Evolutionary conservation across 2,888 invertebrate species (phyloP).

Genomic region (Kryphioiulus occultus): DNA sequence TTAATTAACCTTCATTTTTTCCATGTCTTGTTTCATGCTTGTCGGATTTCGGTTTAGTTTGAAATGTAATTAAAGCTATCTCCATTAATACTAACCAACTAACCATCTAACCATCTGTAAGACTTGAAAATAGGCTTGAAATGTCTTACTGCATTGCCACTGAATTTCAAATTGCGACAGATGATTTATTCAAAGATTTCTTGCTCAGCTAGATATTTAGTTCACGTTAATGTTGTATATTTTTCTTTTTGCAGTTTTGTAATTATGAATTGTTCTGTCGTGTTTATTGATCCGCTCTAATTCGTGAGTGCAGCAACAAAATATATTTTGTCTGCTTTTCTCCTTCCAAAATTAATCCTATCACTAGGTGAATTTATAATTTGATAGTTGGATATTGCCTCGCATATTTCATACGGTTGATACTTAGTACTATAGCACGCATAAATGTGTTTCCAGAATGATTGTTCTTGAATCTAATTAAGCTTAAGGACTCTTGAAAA

Average conservation of each 20-base stretch:
- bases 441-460: too few relatives aligned
- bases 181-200: slow-evolving; percentile 11
- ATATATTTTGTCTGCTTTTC: neutral
- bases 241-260: neutral
- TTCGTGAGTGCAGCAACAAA: neutral
- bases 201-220: slow-evolving; percentile 28
- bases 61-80: neutral
- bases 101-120: neutral
- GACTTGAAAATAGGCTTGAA: neutral
- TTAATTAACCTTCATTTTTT: neutral
- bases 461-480: neutral
- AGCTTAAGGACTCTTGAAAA: neutral
- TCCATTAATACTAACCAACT: neutral
- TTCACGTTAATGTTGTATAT: neutral
- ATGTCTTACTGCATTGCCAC: neutral
- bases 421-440: too few relatives aligned
- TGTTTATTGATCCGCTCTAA: slow-evolving; percentile 34
- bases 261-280: neutral
- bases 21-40: neutral
- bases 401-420: neutral
- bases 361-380: neutral
- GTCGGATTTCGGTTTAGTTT: neutral
- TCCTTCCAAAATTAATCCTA: neutral
- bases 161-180: neutral
- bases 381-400: neutral